Evolutionary conservation across 2,113 vertebrate genomes (phyloP).

Genomic region (Willisornis vidua): DNA sequence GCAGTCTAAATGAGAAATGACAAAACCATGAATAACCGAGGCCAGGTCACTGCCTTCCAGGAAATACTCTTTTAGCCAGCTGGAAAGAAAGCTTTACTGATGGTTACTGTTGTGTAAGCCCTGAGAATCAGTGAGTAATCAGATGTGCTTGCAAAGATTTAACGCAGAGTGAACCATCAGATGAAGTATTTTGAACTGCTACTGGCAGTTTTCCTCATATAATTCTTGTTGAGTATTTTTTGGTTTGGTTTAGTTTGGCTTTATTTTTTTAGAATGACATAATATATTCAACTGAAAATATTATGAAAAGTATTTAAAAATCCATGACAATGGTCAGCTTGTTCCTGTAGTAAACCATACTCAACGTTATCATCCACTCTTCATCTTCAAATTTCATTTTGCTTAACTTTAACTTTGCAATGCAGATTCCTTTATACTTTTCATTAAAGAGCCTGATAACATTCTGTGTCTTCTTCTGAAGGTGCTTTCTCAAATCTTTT

Average conservation of each 20-base stretch:
- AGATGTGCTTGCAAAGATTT: neutral
- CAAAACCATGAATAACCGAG: conserved; percentile 35
- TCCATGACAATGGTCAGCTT: neutral
- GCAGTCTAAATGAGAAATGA: conserved; percentile 40
- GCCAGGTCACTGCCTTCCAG: conserved; percentile 52
- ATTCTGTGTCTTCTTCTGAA: neutral
- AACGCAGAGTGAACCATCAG: neutral
- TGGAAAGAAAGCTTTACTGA: conserved; percentile 30
- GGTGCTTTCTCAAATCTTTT: neutral
- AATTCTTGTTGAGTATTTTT: neutral
- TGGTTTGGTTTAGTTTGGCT: neutral
- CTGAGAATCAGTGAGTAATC: conserved; percentile 2
- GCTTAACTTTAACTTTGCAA: neutral
- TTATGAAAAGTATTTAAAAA: neutral
- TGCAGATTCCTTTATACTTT: neutral
- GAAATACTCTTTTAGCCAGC: conserved; percentile 40
- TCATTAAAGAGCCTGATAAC: neutral
- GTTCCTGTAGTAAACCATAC: neutral
- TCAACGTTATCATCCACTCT: neutral
- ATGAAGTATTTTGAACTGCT: neutral
- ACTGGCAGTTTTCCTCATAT: neutral
- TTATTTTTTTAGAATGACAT: neutral
- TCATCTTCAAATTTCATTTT: neutral
- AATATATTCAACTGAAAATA: neutral
- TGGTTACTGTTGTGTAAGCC: neutral